phyloP scores from a whole-genome alignment of 2,113 vertebrate genomes.

The Pelecanoides urinatrix region DNA sequence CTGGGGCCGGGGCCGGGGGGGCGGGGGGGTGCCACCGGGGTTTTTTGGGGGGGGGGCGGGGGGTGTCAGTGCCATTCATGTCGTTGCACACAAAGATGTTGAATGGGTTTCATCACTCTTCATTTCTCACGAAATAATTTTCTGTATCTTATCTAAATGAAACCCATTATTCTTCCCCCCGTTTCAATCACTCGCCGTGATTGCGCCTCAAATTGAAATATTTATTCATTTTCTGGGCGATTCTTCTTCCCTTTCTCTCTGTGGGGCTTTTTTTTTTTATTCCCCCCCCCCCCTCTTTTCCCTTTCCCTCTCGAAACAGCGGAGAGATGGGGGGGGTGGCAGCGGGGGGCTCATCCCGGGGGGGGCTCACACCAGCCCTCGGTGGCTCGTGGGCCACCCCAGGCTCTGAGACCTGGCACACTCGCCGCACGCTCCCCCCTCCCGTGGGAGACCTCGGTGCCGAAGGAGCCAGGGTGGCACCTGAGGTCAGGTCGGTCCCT shows the following conservation, averaged over 20 bases:
- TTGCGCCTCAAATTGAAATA: slow-evolving; percentile 75
- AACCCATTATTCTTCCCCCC: slow-evolving; percentile 74
- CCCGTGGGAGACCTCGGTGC: not conserved
- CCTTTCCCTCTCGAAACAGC: slow-evolving; percentile 13
- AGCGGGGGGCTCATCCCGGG: not conserved
- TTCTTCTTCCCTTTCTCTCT: slow-evolving; percentile 22
- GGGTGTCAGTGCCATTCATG: not conserved
- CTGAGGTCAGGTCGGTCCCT: not conserved
- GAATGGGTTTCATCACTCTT: slow-evolving; percentile 72
- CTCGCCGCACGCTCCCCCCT: not conserved
- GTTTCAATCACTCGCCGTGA: slow-evolving; percentile 69
- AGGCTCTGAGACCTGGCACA: not conserved
- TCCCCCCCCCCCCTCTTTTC: fast-evolving
- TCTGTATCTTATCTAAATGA: slow-evolving; percentile 79
- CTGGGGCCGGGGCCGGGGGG: too few relatives aligned
- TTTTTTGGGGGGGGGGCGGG: too few relatives aligned
- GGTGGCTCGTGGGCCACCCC: not conserved
- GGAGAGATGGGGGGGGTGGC: slow-evolving; percentile 6
- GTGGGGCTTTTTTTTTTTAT: not conserved
- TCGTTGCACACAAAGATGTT: not conserved
- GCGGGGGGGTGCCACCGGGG: too few relatives aligned
- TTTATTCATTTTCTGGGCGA: slow-evolving; percentile 75
- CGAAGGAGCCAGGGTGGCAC: not conserved
- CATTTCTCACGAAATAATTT: slow-evolving; percentile 78
- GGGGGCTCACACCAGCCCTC: not conserved